Evolutionary conservation across 2,113 vertebrate species (phyloP), one percentile per base, ranked within the genome.

Genomic region (Otus sunia): DNA sequence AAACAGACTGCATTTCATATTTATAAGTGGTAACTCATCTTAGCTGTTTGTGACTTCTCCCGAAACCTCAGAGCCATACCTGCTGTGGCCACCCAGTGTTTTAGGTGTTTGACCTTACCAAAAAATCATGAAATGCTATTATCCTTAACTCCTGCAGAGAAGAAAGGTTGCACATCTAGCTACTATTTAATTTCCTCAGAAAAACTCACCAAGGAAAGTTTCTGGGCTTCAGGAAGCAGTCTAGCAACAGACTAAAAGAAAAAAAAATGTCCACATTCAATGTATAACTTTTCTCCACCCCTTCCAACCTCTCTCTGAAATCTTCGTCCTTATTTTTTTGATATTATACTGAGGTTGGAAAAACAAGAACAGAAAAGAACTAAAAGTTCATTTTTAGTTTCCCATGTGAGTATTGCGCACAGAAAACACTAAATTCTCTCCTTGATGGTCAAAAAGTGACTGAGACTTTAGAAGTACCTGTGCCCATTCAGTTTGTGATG

Each of bases 321-420:
- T 67, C 11, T n/a, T 66, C 26, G 12, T 34, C 9, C 7, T 37
- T n/a, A 16, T 43, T 84, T 55, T 80, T 67, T 29, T 73, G 34
- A 39, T 13, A 5, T 15, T 66, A 5, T 53, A 37, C 14, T 58
- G 37, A 75, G 12, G 1, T 3, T 72, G 37, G 32, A 68, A 64
- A 68, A 74, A 86, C 36, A 36, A 39, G 15, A 37, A n/a, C 9
- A 30, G 9, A 47, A 78, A 63, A 5, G 10, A 37, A 52, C 6
- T 17, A 21, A 49, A 49, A 52, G 2, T 22, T 88, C 5, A 11
- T 16, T 14, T 50, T 76, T 8, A 15, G 2, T 37, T 83, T 72
- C 17, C 9, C 12, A 0, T 11, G 2, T 36, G 10, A 50, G 5
- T 13, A 7, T 6, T 41, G 6, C 11, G 17, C 10, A 19, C 10